Evolutionary conservation across 2,113 vertebrate genomes (phyloP).

Genomic region (Atrichornis clamosus): DNA sequence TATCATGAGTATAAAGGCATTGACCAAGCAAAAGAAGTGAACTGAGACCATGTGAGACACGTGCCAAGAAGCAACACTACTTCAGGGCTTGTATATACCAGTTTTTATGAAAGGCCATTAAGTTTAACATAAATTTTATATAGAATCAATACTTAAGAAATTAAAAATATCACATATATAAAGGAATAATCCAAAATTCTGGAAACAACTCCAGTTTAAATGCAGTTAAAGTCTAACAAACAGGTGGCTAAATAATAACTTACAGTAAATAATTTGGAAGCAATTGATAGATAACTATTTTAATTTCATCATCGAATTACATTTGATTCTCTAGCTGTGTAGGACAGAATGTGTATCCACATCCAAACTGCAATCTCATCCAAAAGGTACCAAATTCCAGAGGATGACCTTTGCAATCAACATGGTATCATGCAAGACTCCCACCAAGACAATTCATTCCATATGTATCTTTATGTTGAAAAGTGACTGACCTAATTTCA

Average conservation of each 20-base stretch:
- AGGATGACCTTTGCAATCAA: neutral
- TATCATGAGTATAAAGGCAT: neutral
- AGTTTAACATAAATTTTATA: neutral
- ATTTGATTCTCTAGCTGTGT: neutral
- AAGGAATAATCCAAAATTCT: neutral
- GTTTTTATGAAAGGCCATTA: neutral
- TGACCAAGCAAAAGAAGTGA: neutral
- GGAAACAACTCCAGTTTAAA: neutral
- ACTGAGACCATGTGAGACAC: neutral
- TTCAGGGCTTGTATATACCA: neutral
- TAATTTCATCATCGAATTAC: neutral
- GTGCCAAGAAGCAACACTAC: neutral
- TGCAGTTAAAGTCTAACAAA: neutral
- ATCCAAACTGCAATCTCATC: neutral
- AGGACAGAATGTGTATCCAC: neutral
- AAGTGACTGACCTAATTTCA: neutral
- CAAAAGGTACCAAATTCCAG: neutral
- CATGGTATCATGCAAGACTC: neutral
- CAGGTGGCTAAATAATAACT: neutral
- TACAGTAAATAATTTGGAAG: neutral
- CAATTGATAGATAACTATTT: neutral
- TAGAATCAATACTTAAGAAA: neutral
- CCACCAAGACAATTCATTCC: slow-evolving; percentile 8
- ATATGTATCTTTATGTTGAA: neutral
- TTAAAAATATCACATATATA: neutral